These are phyloP conservation scores for Podilymbus podiceps DNA, from an alignment of 2,113 vertebrate species.

Conservation along the genomic window DNA sequence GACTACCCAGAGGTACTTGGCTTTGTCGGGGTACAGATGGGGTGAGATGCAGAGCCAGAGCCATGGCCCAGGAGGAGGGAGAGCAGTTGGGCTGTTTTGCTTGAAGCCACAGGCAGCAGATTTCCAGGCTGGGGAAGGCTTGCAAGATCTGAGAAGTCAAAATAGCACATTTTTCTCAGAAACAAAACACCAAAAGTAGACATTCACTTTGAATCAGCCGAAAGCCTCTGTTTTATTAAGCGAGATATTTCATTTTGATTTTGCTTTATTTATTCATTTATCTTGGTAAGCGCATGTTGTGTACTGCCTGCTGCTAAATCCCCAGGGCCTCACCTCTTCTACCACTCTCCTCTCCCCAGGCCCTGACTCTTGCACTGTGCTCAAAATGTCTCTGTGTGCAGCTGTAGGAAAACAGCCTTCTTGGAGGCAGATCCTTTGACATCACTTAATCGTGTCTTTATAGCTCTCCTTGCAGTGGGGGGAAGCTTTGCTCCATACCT, in stretches of 20 bases:
- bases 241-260: neutral
- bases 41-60: neutral
- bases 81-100: neutral
- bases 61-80: neutral
- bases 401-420: neutral
- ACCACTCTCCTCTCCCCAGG: neutral
- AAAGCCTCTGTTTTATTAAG: neutral
- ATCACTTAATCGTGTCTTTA: neutral
- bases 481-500: neutral
- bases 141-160: conserved; percentile 12
- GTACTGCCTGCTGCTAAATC: neutral
- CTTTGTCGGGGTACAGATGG: neutral
- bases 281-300: neutral
- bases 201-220: neutral
- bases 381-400: neutral
- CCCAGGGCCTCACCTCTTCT: neutral
- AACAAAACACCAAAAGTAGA: neutral
- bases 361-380: rapidly evolving
- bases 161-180: neutral
- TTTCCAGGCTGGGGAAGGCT: neutral
- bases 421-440: neutral
- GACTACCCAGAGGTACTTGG: neutral
- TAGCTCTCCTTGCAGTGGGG: neutral
- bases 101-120: conserved; percentile 40
- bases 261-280: neutral